Evolutionary conservation across 2,888 invertebrate genomes (phyloP), one percentile per base, ranked within the genome.

Genomic region (Cerceris ruficornis): DNA sequence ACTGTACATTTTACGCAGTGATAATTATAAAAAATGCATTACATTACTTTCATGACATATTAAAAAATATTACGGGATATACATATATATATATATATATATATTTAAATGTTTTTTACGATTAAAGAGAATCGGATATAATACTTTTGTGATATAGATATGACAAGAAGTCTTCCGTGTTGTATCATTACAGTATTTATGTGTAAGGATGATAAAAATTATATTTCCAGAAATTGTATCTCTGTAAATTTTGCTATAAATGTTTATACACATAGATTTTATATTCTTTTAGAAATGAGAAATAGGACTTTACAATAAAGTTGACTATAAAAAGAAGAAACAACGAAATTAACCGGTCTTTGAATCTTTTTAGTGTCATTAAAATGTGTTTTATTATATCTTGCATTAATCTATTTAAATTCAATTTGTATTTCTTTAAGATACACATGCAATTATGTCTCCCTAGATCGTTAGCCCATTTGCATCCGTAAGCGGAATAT

Each of bases 211-310:
- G 64, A 72, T 72, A 49, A 80, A 73, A 84, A 80, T 67, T 61
- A 64, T 84, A 77, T 77, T 43, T 78, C 69, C 69, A n/a, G 64
- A 54, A 69, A 80, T 55, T 57, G 60, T 78, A 69, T 71, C 65
- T 52, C 58, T 61, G 60, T 77, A 58, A 39, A 82, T 73, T 68
- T 54, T 77, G 75, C 65, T 84, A 75, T 72, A 65, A 77, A 62
- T 67, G 66, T 82, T 80, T 82, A 69, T 77, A 85, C 82, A 79
- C 69, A 69, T 80, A 66, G 77, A 84, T 79, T 84, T 84, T 84
- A 72, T 84, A 82, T 69, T 62, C 55, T 50, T 82, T 74, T 42
- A 52, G 75, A 59, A 82, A 81, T 81, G 69, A 76, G 70, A 70
- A 70, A 68, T 58, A 72, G 55, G 57, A 80, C 61, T 83, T 84